Conservation (phyloP, 1,140 invertebrate genomes). For the Tenebrio molitor region DNA sequence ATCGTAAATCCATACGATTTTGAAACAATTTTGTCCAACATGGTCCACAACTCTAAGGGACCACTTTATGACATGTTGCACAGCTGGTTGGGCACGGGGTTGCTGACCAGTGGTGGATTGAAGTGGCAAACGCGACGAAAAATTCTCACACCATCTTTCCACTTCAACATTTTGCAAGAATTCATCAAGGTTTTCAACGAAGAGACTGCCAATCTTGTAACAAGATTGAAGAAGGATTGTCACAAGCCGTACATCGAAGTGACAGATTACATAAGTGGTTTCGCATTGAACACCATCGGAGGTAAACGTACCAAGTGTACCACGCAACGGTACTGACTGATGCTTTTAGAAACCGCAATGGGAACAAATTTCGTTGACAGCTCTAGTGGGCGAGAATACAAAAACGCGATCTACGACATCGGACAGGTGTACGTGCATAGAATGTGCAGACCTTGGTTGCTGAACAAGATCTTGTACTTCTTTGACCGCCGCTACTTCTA, state of each 20-base stretch:
- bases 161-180: constrained; percentile 81
- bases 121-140: constrained; percentile 79
- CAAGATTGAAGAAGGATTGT: constrained; percentile 53
- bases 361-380: constrained; percentile 77
- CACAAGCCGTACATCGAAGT: constrained; percentile 21
- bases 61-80: constrained; percentile 54
- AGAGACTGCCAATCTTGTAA: constrained; percentile 72
- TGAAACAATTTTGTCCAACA: constrained; percentile 20
- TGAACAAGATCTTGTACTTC: background rate
- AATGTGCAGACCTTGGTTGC: constrained; percentile 73
- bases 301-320: constrained; percentile 43
- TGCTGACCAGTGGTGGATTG: constrained; percentile 62
- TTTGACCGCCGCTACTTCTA: constrained; percentile 61
- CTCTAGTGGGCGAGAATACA: constrained; percentile 72
- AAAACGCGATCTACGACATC: constrained; percentile 69
- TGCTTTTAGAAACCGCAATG: constrained; percentile 82
- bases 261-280: constrained; percentile 23
- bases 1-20: constrained; percentile 20
- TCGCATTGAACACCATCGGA: constrained; percentile 46
- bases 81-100: constrained; percentile 1
- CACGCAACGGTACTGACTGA: constrained; percentile 56
- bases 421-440: constrained; percentile 67
- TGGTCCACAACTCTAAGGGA: background rate
- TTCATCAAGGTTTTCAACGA: constrained; percentile 79
- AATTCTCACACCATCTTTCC: constrained; percentile 82